Base-by-base conservation (phyloP, 2,888 invertebrate genomes). In the Prosopocoilus inquinatus region DNA sequence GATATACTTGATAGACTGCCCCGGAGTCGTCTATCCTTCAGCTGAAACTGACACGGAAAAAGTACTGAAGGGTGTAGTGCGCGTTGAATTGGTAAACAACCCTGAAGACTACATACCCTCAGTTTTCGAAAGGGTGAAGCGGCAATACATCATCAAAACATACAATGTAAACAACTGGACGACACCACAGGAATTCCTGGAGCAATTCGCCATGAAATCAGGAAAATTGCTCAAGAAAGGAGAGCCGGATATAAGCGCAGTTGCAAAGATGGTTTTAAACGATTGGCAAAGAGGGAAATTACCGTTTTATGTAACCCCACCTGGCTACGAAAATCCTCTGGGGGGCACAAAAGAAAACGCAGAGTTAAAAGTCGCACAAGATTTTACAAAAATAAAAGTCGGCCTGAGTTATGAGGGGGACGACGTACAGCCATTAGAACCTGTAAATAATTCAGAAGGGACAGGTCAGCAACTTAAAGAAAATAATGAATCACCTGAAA, bases 211-310 rank as follows among this genome's bases (percentile, higher is more conserved):
- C 0, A 82, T 84, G 47, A 85, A 90, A 62, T 85, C 86, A 9
- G 99, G 99, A 0, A 95, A 94, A 78, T 80, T 99, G 50, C 76
- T 96, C 8, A 98, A 96, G 75, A 94, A 94, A 66, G 99, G 96
- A n/a, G 97, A 99, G 73, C 95, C 99, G 8, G 96, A 99, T 78
- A 80, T 96, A 13, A 79, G 84, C 47, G 90, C 90, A 57, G 90
- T 91, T 1, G 90, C 99, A 0, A 89, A 91, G 75, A 96, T 96
- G 91, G 87, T 99, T 8, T 82, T 99, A 2, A 99, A 99, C 80
- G 99, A 99, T 77, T 99, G 96, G 91, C 98, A 99, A 78, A 84
- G 99, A 69, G 99, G 99, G 3, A 96, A 95, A 77, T 79, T 99
- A 50, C 97, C 98, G 1, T 98, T 92, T 77, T 99, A 94, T 80